Percentiles rank a stretch among this genome's conserved stretches.
These are phyloP conservation scores for Sigmodon hispidus DNA, from an alignment of 2,113 vertebrate species.

Conservation along the genomic window DNA sequence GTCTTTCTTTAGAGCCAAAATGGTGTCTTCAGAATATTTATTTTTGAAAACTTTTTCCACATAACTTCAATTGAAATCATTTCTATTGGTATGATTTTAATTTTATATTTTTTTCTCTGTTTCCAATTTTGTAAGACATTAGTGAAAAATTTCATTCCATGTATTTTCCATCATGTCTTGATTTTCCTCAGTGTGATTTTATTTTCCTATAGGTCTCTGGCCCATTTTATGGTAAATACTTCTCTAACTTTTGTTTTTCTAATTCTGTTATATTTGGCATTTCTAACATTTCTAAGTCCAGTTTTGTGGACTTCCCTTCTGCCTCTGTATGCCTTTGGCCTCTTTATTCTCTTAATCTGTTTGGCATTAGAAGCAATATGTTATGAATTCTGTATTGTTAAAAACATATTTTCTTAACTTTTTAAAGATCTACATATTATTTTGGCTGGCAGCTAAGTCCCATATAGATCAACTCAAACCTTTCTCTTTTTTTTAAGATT, in stretches of 20 bases:
- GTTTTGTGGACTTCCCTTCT: neutral
- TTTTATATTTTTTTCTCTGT: neutral
- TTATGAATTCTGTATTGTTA: neutral
- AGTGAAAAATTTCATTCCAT: neutral
- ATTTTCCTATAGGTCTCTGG: neutral
- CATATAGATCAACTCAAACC: neutral
- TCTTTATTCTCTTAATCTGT: neutral
- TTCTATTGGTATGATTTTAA: neutral
- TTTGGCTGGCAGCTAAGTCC: neutral
- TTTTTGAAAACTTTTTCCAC: neutral
- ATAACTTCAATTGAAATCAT: neutral
- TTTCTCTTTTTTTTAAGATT: neutral
- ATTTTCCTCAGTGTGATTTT: neutral
- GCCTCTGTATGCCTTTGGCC: neutral
- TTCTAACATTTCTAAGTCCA: neutral
- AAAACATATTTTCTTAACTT: slow-evolving; percentile 3
- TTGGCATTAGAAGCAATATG: neutral
- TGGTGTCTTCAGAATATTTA: neutral
- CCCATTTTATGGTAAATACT: neutral
- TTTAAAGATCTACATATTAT: neutral
- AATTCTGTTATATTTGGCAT: neutral
- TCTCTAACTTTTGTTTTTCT: neutral
- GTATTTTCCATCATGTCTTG: neutral
- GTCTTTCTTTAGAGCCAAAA: neutral
- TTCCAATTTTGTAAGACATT: neutral